phyloP scores from a whole-genome alignment of 2,888 invertebrate genomes.

The Sphaeridia pumilis region DNA sequence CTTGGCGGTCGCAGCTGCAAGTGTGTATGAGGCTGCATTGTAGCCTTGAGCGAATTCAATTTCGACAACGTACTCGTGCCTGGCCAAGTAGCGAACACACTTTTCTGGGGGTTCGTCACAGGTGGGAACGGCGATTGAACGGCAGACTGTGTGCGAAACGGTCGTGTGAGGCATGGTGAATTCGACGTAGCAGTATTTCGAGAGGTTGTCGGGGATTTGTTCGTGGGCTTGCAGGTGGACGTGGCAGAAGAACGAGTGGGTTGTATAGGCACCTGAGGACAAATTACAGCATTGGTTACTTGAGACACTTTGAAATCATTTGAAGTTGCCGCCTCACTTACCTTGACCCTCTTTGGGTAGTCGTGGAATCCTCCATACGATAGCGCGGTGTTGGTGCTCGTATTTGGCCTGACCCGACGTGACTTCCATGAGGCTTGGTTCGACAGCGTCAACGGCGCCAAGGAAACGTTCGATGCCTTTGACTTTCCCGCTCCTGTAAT shows the following conservation, averaged over 20 bases:
- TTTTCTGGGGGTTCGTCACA: conserved; percentile 90
- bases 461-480: conserved; percentile 84
- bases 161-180: conserved; percentile 98
- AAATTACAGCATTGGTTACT: neutral
- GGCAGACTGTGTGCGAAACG: conserved; percentile 82
- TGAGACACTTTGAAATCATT: neutral
- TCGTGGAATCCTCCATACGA: conserved; percentile 96
- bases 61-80: conserved; percentile 90
- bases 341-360: conserved; percentile 98
- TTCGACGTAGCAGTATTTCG: conserved; percentile 79
- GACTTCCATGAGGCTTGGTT: conserved; percentile 85
- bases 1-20: conserved; percentile 26
- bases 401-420: conserved; percentile 97
- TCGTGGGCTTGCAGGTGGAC: conserved; percentile 95
- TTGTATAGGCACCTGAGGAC: conserved; percentile 82
- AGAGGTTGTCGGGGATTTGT: conserved; percentile 85
- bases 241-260: conserved; percentile 86
- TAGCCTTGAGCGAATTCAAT: conserved; percentile 49
- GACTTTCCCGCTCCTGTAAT: conserved; percentile 63
- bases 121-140: conserved; percentile 74
- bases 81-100: conserved; percentile 89
- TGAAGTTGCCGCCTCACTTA: conserved; percentile 39
- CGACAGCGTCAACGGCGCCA: conserved; percentile 79
- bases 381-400: conserved; percentile 92
- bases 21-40: conserved; percentile 28